Evolutionary conservation across 2,797 vertebrate species (phyloP).

Genomic region (Chanos chanos): DNA sequence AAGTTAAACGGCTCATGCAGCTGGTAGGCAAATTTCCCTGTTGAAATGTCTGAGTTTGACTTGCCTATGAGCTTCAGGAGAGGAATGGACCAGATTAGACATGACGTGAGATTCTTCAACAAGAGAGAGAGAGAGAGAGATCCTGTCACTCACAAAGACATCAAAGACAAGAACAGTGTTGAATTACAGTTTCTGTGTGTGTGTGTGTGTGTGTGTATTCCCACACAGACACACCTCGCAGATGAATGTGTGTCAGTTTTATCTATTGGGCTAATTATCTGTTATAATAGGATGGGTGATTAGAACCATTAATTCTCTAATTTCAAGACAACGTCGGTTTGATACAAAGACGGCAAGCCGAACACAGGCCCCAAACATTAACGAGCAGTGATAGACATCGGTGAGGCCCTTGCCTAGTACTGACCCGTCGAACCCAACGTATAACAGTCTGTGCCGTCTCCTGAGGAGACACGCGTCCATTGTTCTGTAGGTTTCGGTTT

Average conservation of each 20-base stretch:
- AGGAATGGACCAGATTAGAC: slow-evolving; percentile 51
- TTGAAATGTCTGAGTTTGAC: slow-evolving; percentile 48
- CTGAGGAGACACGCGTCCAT: too few species aligned
- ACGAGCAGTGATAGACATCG: too few species aligned
- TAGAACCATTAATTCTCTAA: slow-evolving; percentile 32
- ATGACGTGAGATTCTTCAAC: slow-evolving; percentile 64
- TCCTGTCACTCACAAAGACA: slow-evolving; percentile 49
- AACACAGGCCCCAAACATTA: too few species aligned
- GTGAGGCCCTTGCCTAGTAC: too few species aligned
- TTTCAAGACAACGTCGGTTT: slow-evolving; percentile 20
- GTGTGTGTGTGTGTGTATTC: slow-evolving; percentile 14
- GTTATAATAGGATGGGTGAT: slow-evolving; percentile 33
- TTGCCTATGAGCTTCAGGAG: not conserved
- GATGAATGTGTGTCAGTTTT: slow-evolving; percentile 21
- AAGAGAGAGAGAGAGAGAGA: slow-evolving; percentile 49
- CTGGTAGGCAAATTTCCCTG: not conserved
- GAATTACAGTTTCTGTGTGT: slow-evolving; percentile 9
- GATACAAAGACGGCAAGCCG: not conserved
- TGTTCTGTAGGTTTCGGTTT: too few species aligned
- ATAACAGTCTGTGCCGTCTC: too few species aligned
- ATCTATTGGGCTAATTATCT: slow-evolving; percentile 34
- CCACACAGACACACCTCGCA: not conserved
- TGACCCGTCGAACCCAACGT: too few species aligned
- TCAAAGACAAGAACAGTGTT: too few species aligned
- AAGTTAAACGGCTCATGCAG: not conserved